A percentile compares a stretch with the other conserved stretches of the same genome.
phyloP scores from a whole-genome alignment of 2,888 invertebrate genomes.

The Acleris emargana region DNA sequence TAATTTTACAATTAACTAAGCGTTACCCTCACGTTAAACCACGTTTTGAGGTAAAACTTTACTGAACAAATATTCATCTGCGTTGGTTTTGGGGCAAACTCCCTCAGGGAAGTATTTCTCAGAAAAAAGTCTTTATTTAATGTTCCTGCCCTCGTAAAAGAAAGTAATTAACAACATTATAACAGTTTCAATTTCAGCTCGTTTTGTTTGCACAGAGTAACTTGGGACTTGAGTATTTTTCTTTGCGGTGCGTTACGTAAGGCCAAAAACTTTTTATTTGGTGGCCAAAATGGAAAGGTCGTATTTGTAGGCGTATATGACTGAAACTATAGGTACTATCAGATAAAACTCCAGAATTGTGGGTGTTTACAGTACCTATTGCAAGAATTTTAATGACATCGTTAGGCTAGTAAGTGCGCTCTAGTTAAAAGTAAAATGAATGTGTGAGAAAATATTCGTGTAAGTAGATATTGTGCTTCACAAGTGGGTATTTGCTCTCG shows the following conservation, averaged over 20 bases:
- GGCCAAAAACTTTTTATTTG: too few species aligned
- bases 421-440: too few species aligned
- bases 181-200: conserved; percentile 26
- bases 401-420: too few species aligned
- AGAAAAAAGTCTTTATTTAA: conserved; percentile 23
- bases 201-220: conserved; percentile 16
- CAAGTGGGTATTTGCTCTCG: too few species aligned
- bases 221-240: conserved; percentile 14
- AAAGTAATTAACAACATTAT: conserved; percentile 32
- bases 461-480: too few species aligned
- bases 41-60: conserved; percentile 11
- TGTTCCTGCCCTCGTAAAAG: conserved; percentile 20
- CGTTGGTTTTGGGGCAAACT: conserved; percentile 4
- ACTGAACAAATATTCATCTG: conserved; percentile 2
- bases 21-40: conserved; percentile 9
- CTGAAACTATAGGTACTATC: neutral
- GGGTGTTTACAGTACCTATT: too few species aligned
- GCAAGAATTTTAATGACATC: too few species aligned
- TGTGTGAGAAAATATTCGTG: too few species aligned
- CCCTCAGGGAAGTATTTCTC: conserved; percentile 16
- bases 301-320: too few species aligned
- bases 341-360: too few species aligned
- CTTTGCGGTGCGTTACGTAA: neutral
- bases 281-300: too few species aligned
- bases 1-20: conserved; percentile 17